Percentiles rank a stretch among this genome's conserved stretches.
Evolutionary conservation across 2,113 vertebrate species (phyloP).

Genomic region (Mus musculus): DNA sequence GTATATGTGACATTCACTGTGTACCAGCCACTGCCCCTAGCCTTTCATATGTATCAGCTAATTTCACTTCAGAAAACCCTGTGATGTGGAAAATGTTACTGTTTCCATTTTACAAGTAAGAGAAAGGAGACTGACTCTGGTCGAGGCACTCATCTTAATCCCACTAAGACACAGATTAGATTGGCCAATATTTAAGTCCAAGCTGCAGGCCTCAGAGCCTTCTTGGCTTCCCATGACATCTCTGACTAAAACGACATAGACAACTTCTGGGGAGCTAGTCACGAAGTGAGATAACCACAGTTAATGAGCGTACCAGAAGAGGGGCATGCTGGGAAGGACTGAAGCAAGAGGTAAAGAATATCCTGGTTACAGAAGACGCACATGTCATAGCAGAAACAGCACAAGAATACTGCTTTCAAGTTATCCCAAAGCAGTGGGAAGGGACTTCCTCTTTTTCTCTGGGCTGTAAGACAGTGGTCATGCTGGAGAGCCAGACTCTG

Average conservation of each 20-base stretch:
- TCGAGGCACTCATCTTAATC: neutral
- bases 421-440: neutral
- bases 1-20: accelerated
- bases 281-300: neutral
- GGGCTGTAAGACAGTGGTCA: neutral
- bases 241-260: neutral
- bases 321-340: neutral
- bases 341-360: neutral
- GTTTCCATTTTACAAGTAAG: neutral
- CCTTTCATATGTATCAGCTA: neutral
- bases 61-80: neutral
- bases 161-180: neutral
- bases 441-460: neutral
- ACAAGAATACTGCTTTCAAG: neutral
- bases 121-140: neutral
- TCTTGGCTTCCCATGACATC: neutral
- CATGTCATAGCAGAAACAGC: accelerated
- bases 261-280: neutral
- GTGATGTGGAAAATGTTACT: neutral
- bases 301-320: neutral
- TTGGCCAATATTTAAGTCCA: neutral
- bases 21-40: neutral
- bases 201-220: neutral
- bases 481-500: neutral
- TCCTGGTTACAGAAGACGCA: neutral